Base-by-base conservation (phyloP, 2,888 invertebrate species). In the Anthrax anthrax region DNA sequence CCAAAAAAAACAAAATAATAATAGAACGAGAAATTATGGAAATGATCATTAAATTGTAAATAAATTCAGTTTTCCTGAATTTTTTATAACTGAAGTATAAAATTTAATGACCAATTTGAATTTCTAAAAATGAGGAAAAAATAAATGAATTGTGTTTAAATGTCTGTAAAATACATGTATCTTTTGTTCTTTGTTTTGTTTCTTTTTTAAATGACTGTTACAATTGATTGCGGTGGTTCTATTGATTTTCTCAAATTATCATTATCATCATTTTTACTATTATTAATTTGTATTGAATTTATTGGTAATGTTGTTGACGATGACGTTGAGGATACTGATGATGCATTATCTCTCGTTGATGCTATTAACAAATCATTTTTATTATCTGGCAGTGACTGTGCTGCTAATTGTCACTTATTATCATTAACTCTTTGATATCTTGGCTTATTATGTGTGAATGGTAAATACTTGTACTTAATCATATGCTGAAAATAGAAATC, bases 381-480 rank as follows among this genome's bases (percentile, higher is more conserved):
- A n/a, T n/a, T n/a, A n/a, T 48, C 39, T 46, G 51, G 50, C 52
- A 46, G 62, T 63, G 65, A 63, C 63, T 68, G 67, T 64, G 67
- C 67, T 64, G 68, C 66, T 69, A 67, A 68, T 69, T 68, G 70
- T 72, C 72, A 72, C 70, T 72, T 72, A 53, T 62, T 56, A 50
- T 67, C 63, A 47, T 61, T 66, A 46, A 67, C 75, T 49, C 77
- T 80, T 70, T 87, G 85, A 74, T 95, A 95, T 70, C 85, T 84
- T 61, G 95, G 92, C 75, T 99, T 99, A 62, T 95, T 94, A 67
- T 91, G 88, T 46, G 96, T 95, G 70, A 98, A 99, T 51, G 98
- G 98, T 69, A 99, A 74, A 73, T 99, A 99, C 71, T 89, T 84
- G 72, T 97, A 98, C 73, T 91, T 95, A 65, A 99, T 86, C 98